These are phyloP conservation scores for Drosophila kambysellisi DNA, from an alignment of 2,888 invertebrate species.

Conservation along the genomic window DNA sequence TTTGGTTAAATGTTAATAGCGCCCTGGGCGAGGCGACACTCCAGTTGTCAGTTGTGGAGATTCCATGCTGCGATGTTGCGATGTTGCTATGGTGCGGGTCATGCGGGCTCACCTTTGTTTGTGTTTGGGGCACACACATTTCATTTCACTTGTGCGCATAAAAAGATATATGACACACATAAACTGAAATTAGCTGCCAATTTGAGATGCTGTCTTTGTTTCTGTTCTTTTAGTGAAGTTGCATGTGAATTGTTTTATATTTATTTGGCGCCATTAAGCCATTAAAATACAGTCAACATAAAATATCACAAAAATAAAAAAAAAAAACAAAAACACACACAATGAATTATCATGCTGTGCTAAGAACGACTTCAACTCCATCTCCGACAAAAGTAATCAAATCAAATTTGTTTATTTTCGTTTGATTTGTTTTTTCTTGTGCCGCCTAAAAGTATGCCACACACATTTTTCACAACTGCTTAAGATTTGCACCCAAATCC, in stretches of 20 bases:
- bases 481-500: conserved; percentile 72
- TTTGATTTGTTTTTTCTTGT: conserved; percentile 33
- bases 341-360: conserved; percentile 55
- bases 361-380: conserved; percentile 10
- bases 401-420: conserved; percentile 72
- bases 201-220: conserved; percentile 65
- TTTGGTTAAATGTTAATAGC: conserved; percentile 77
- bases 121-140: conserved; percentile 14
- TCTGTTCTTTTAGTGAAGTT: conserved; percentile 15
- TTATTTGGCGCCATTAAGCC: conserved; percentile 69
- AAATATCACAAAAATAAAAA: conserved; percentile 35
- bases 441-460: conserved; percentile 75
- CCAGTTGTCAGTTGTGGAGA: conserved; percentile 11
- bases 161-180: conserved; percentile 68
- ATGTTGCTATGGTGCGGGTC: conserved; percentile 51
- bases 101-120: conserved; percentile 54
- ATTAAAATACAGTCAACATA: conserved; percentile 66
- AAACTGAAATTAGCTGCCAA: conserved; percentile 77
- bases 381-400: conserved; percentile 58
- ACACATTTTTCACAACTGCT: conserved; percentile 69
- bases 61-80: conserved; percentile 14
- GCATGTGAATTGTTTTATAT: conserved; percentile 76
- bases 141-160: conserved; percentile 40
- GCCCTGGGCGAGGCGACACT: conserved; percentile 61
- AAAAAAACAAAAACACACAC: conserved; percentile 17